A percentile compares a stretch with the other conserved stretches of the same genome.
These are phyloP conservation scores for Grantiella picta DNA, from an alignment of 2,113 vertebrate species.

Conservation along the genomic window DNA sequence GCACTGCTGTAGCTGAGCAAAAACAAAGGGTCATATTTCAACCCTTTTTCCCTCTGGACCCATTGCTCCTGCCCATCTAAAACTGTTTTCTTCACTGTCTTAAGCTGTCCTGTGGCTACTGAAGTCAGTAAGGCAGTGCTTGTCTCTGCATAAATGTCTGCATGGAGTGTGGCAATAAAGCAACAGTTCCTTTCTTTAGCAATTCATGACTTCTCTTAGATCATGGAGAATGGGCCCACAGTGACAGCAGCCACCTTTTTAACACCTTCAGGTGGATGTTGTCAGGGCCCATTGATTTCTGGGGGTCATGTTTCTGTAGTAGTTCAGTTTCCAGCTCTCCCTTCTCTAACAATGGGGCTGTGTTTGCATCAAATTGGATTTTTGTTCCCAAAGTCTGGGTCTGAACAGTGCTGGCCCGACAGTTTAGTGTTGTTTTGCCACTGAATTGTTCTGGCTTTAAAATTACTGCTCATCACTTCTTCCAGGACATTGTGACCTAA, in stretches of 20 bases:
- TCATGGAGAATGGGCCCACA: neutral
- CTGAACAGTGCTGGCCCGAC: neutral
- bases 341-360: neutral
- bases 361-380: neutral
- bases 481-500: neutral
- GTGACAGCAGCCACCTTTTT: neutral
- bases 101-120: neutral
- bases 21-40: neutral
- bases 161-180: neutral
- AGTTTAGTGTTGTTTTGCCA: neutral
- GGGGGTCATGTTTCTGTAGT: neutral
- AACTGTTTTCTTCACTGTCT: neutral
- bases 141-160: neutral
- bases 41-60: rapidly evolving
- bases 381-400: neutral
- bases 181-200: neutral
- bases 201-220: neutral
- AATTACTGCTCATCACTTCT: neutral
- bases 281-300: neutral
- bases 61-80: neutral
- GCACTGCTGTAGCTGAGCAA: neutral
- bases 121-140: neutral
- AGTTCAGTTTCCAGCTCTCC: neutral
- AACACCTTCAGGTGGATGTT: neutral
- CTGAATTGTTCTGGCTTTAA: neutral